These are phyloP conservation scores for Tragopan temminckii DNA, from an alignment of 2,797 vertebrate genomes.

Conservation along the genomic window DNA sequence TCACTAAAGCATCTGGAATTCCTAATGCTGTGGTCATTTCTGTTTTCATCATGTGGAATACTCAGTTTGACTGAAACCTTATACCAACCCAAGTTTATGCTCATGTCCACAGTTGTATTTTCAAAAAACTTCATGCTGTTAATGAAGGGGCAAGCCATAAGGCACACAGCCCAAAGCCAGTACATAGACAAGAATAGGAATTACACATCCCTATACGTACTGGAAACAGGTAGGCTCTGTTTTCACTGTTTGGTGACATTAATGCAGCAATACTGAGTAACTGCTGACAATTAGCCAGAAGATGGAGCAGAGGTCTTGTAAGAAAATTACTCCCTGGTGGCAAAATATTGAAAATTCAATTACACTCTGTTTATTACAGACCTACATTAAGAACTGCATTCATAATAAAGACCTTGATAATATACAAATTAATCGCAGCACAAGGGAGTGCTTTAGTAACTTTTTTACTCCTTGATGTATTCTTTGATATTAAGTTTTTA, in stretches of 20 bases:
- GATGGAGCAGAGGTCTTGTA: conserved; percentile 84
- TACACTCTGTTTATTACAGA: conserved; percentile 86
- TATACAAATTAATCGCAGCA: conserved; percentile 84
- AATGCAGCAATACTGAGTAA: conserved; percentile 78
- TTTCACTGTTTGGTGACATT: conserved; percentile 76
- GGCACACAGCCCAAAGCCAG: conserved; percentile 11
- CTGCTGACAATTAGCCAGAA: conserved; percentile 84
- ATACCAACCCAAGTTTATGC: background rate
- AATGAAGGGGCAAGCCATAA: conserved; percentile 20
- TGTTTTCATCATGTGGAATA: background rate
- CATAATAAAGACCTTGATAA: conserved; percentile 86
- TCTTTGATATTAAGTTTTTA: conserved; percentile 80
- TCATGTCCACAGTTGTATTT: background rate
- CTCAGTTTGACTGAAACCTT: background rate
- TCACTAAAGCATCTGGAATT: background rate
- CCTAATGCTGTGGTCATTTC: background rate
- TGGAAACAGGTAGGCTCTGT: conserved; percentile 44
- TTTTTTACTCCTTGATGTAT: conserved; percentile 74
- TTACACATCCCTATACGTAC: conserved; percentile 2
- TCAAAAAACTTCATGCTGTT: background rate
- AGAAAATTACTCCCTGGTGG: conserved; percentile 83
- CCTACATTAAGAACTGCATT: conserved; percentile 82
- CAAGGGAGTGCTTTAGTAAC: conserved; percentile 80
- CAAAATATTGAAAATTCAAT: conserved; percentile 88
- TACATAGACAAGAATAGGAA: conserved; percentile 30